Evolutionary conservation across 2,888 invertebrate genomes (phyloP).

Genomic region (Xanthia icteritia): DNA sequence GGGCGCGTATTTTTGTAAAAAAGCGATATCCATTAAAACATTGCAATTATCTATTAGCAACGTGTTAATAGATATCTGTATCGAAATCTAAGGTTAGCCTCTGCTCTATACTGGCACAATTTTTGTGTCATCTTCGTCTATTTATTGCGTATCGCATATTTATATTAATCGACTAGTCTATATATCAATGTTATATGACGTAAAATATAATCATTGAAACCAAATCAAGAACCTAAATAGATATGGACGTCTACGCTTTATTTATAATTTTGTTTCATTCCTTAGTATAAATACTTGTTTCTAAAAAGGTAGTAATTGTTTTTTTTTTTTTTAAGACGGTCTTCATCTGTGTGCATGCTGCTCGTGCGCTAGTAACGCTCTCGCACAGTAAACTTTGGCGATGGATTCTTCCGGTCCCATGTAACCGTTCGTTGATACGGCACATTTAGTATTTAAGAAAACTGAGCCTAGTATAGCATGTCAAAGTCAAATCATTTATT

Average conservation of each 20-base stretch:
- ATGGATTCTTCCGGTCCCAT: too few species aligned
- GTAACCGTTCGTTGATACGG: conserved; percentile 18
- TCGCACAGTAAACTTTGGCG: conserved; percentile 4
- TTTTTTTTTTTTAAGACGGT: neutral
- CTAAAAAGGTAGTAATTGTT: conserved; percentile 19
- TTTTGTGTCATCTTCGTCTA: conserved; percentile 20
- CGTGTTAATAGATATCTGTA: conserved; percentile 17
- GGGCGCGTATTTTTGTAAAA: conserved; percentile 23
- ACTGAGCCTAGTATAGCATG: neutral
- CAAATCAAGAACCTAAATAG: conserved; percentile 23
- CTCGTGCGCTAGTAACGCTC: conserved; percentile 1
- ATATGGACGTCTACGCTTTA: conserved; percentile 26
- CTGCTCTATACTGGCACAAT: conserved; percentile 38
- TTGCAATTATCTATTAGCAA: neutral
- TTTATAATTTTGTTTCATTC: conserved; percentile 30
- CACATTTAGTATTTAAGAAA: conserved; percentile 13
- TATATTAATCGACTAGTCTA: conserved; percentile 40
- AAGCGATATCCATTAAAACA: conserved; percentile 11
- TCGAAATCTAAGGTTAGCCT: conserved; percentile 7
- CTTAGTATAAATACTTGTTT: conserved; percentile 20
- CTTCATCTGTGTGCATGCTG: neutral
- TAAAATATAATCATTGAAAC: conserved; percentile 9
- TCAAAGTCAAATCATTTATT: too few species aligned
- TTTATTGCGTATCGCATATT: conserved; percentile 18
- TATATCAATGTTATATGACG: conserved; percentile 21